Conservation (phyloP, 2,888 invertebrate genomes). For the Anagyrus pseudococci region DNA sequence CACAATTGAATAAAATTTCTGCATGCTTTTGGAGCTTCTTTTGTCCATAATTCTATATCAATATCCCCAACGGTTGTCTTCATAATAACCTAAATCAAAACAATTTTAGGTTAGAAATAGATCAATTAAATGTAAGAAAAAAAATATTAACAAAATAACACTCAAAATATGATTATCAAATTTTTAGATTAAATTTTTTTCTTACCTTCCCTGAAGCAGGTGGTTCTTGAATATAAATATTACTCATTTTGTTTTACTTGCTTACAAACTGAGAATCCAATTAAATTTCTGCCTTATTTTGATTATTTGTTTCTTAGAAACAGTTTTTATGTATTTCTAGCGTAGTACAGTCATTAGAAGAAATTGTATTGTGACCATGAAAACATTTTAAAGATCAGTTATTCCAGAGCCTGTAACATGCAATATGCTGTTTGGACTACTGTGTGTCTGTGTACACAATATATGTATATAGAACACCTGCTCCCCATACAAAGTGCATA, state of each 20-base stretch:
- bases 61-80: conserved; percentile 95
- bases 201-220: conserved; percentile 92
- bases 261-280: conserved; percentile 18
- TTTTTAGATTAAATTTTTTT: conserved; percentile 20
- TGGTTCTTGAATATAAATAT: conserved; percentile 97
- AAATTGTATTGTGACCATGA: not conserved
- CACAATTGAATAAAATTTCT: conserved; percentile 95
- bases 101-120: conserved; percentile 14
- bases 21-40: conserved; percentile 94
- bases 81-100: conserved; percentile 82
- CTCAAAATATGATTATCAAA: conserved; percentile 5
- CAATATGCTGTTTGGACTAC: conserved; percentile 4
- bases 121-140: conserved; percentile 19
- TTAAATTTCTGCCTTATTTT: too few relatives aligned
- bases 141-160: not conserved
- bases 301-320: not conserved
- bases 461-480: conserved; percentile 1
- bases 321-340: not conserved
- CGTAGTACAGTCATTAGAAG: not conserved
- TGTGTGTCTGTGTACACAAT: not conserved
- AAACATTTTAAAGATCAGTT: not conserved
- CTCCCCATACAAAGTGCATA: conserved; percentile 19
- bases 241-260: conserved; percentile 77
- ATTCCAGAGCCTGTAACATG: conserved; percentile 11
- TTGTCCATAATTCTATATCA: conserved; percentile 97